phyloP scores from a whole-genome alignment of 2,113 vertebrate species.

The Suncus etruscus region DNA sequence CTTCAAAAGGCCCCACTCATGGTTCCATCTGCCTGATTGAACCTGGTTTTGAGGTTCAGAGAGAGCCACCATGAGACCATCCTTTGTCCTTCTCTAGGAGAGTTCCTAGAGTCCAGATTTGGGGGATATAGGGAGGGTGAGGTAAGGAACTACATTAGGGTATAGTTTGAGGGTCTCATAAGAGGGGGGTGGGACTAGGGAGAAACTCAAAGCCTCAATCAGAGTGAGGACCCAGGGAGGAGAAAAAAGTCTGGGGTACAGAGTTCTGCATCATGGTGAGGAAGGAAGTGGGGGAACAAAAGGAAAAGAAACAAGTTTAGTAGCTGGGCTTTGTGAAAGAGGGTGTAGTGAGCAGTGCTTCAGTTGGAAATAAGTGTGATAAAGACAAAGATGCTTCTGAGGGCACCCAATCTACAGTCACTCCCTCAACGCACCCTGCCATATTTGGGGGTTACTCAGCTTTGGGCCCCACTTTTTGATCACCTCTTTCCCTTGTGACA shows the following conservation, averaged over 20 bases:
- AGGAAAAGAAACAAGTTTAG: fast-evolving
- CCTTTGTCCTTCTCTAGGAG: not conserved
- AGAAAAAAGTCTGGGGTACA: too few relatives aligned
- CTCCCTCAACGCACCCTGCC: too few relatives aligned
- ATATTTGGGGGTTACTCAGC: too few relatives aligned
- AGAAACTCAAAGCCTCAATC: not conserved
- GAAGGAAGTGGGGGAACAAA: not conserved
- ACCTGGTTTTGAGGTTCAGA: not conserved
- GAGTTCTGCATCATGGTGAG: not conserved
- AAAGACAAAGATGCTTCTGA: too few relatives aligned
- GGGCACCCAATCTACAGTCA: too few relatives aligned
- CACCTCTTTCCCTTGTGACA: too few relatives aligned
- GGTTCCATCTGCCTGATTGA: not conserved
- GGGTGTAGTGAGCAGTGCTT: not conserved
- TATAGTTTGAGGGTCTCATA: not conserved
- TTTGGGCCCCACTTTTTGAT: too few relatives aligned
- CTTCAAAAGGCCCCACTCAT: not conserved
- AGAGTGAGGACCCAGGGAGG: not conserved
- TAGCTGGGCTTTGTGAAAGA: not conserved
- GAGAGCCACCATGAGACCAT: not conserved
- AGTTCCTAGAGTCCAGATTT: not conserved
- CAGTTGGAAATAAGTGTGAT: too few relatives aligned
- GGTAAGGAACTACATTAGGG: not conserved
- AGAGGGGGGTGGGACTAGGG: too few relatives aligned
- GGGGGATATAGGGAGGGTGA: fast-evolving